These are phyloP conservation scores for Rhombomys opimus DNA, from an alignment of 2,113 vertebrate genomes.

Conservation along the genomic window DNA sequence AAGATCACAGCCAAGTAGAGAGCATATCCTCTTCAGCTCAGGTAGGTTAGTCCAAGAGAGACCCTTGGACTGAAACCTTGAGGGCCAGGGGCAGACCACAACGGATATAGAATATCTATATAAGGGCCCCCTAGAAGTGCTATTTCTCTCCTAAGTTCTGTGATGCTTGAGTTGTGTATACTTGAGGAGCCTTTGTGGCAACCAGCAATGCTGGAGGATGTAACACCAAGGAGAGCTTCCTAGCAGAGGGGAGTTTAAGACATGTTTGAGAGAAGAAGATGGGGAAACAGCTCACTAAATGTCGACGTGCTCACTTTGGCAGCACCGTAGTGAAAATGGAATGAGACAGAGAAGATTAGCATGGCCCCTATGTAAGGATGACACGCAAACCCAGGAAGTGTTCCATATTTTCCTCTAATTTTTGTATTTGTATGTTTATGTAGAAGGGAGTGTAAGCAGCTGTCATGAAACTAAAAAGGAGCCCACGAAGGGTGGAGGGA, in stretches of 20 bases:
- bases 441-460: background rate
- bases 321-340: background rate
- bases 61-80: rapidly evolving
- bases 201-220: background rate
- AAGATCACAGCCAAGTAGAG: background rate
- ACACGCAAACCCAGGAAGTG: background rate
- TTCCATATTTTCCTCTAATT: background rate
- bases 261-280: background rate
- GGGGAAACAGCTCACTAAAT: background rate
- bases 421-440: too few relatives aligned
- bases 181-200: background rate
- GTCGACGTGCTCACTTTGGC: background rate
- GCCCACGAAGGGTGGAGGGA: background rate
- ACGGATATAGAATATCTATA: background rate
- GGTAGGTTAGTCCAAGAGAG: background rate
- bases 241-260: background rate
- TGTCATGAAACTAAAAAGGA: background rate
- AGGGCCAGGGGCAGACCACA: background rate
- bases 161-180: background rate
- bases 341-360: background rate
- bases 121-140: background rate
- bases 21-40: background rate
- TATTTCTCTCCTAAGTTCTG: background rate
- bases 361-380: background rate
- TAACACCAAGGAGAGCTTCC: background rate